A percentile compares a stretch with the other conserved stretches of the same genome.
phyloP scores from a whole-genome alignment of 2,888 invertebrate genomes.

The Villa cingulata region DNA sequence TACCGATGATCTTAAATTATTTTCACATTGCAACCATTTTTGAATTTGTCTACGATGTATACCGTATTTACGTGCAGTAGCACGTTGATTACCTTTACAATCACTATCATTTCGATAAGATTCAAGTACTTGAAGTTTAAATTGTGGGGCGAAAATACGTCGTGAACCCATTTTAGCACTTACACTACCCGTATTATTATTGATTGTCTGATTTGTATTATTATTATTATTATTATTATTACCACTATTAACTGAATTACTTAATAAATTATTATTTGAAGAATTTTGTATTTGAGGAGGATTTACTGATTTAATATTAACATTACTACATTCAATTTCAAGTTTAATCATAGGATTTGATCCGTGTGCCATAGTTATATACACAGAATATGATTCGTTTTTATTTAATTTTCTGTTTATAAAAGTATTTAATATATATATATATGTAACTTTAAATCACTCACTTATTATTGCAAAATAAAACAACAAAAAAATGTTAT shows the following conservation, averaged over 20 bases:
- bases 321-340: slow-evolving; percentile 24
- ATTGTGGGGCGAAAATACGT: slow-evolving; percentile 77
- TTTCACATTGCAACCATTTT: slow-evolving; percentile 82
- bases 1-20: slow-evolving; percentile 61
- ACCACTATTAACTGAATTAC: background rate
- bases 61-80: slow-evolving; percentile 79
- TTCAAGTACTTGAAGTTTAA: slow-evolving; percentile 77
- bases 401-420: background rate
- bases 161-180: slow-evolving; percentile 57
- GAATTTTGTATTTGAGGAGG: background rate
- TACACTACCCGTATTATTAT: slow-evolving; percentile 14
- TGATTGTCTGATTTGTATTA: background rate
- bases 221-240: slow-evolving; percentile 2
- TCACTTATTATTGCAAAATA: too few relatives aligned
- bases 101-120: slow-evolving; percentile 75
- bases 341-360: slow-evolving; percentile 40
- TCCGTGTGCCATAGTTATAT: slow-evolving; percentile 42
- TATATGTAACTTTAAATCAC: too few relatives aligned
- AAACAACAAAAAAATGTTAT: too few relatives aligned
- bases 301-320: slow-evolving; percentile 15
- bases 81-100: slow-evolving; percentile 79
- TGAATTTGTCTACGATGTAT: slow-evolving; percentile 82
- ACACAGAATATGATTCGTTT: background rate
- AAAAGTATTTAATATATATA: too few relatives aligned
- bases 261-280: background rate